Percentiles rank a stretch among this genome's conserved stretches.
Conservation (phyloP, 2,113 vertebrate genomes). For the Zeus faber region DNA sequence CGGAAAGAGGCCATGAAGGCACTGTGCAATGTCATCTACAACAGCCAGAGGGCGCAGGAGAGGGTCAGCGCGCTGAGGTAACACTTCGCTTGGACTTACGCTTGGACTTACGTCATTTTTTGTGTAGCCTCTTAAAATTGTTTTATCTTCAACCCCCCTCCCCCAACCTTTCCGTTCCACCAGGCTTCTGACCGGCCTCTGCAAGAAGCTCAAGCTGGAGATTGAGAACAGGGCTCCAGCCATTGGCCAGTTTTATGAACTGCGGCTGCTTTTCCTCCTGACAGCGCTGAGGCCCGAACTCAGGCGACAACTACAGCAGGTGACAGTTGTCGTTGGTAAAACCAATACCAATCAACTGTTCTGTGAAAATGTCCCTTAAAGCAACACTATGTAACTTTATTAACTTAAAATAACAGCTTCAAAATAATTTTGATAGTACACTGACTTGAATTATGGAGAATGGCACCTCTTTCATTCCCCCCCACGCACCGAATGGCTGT, state of each 20-base stretch:
- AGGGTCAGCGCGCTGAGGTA: constrained; percentile 59
- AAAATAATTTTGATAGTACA: too few species aligned
- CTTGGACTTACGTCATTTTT: not conserved
- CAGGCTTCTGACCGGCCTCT: constrained; percentile 70
- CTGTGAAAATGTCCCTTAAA: too few species aligned
- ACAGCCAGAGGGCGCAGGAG: constrained; percentile 62
- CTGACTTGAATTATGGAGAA: too few species aligned
- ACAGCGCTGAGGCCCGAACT: constrained; percentile 75
- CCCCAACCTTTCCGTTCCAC: not conserved
- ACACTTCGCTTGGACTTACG: not conserved
- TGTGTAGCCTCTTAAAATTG: not conserved
- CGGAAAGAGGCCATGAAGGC: constrained; percentile 64
- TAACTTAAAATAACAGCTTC: too few species aligned
- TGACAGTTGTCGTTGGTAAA: constrained; percentile 19
- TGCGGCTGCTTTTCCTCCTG: constrained; percentile 77
- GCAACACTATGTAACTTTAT: too few species aligned
- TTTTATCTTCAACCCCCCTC: constrained; percentile 2
- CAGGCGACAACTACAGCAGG: constrained; percentile 68
- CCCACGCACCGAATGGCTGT: too few species aligned
- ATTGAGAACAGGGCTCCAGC: constrained; percentile 44
- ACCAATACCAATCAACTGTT: too few species aligned
- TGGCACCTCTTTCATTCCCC: too few species aligned
- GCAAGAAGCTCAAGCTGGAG: constrained; percentile 49
- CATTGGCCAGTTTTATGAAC: constrained; percentile 75
- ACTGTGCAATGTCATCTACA: constrained; percentile 66